These are phyloP conservation scores for Rhabdomys dilectus DNA, from an alignment of 2,113 vertebrate genomes.

Conservation along the genomic window DNA sequence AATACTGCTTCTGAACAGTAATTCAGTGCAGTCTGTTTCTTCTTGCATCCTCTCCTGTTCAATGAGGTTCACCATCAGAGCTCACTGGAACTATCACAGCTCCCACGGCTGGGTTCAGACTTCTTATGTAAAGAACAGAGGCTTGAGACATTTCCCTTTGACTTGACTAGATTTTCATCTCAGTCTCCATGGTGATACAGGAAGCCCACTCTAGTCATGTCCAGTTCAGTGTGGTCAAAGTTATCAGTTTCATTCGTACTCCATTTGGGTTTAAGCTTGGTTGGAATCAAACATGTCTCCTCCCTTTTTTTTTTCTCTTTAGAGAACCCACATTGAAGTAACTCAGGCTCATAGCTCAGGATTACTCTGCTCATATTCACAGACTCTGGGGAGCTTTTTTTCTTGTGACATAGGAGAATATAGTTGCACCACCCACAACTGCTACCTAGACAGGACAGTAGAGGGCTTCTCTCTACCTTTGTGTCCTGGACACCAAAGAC, in stretches of 20 bases:
- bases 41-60: neutral
- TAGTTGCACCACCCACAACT: neutral
- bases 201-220: neutral
- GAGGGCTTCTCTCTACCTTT: neutral
- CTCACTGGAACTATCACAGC: neutral
- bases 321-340: no score
- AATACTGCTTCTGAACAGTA: neutral
- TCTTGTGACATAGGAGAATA: neutral
- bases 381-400: neutral
- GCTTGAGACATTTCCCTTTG: neutral
- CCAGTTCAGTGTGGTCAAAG: neutral
- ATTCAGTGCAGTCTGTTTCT: neutral
- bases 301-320: neutral
- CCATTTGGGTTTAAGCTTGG: neutral
- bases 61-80: neutral
- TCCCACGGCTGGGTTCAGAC: neutral
- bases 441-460: neutral
- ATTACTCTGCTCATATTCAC: neutral
- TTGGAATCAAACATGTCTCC: neutral
- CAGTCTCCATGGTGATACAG: neutral
- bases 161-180: constrained; percentile 17
- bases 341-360: neutral
- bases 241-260: constrained; percentile 19
- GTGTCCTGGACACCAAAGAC: neutral
- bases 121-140: neutral